Evolutionary conservation across 2,113 vertebrate genomes (phyloP).

Genomic region (Buteo buteo): DNA sequence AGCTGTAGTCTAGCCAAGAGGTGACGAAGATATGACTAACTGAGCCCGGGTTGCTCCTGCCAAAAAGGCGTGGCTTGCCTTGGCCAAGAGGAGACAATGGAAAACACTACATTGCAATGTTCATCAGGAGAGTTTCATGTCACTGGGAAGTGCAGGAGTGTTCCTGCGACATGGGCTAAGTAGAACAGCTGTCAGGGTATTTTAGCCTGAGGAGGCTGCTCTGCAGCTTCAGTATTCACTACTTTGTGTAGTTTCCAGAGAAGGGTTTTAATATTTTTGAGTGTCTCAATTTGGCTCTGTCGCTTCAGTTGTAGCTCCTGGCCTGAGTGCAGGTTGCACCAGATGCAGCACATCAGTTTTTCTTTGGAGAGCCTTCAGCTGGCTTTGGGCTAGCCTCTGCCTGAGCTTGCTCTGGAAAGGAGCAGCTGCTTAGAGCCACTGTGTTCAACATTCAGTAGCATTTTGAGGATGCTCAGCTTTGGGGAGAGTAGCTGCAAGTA

Average conservation of each 20-base stretch:
- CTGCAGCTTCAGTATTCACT: background rate
- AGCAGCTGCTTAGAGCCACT: background rate
- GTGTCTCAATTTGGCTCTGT: background rate
- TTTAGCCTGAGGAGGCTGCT: background rate
- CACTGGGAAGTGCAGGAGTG: background rate
- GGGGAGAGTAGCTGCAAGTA: background rate
- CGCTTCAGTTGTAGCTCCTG: background rate
- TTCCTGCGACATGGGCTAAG: background rate
- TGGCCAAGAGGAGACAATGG: background rate
- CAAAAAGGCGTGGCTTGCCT: background rate
- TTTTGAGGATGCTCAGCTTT: background rate
- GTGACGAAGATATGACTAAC: conserved; percentile 26
- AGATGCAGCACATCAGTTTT: background rate
- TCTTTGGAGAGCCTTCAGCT: background rate
- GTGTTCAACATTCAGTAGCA: background rate
- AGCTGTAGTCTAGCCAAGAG: conserved; percentile 29
- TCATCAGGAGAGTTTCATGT: background rate
- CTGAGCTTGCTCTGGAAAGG: background rate
- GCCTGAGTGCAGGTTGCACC: background rate
- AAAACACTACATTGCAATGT: background rate
- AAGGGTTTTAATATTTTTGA: background rate
- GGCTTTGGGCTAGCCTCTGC: background rate
- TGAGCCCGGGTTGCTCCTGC: background rate
- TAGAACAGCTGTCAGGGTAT: background rate
- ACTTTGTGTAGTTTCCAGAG: background rate